Conservation (phyloP, 2,888 invertebrate species). For the Biston betularia region DNA sequence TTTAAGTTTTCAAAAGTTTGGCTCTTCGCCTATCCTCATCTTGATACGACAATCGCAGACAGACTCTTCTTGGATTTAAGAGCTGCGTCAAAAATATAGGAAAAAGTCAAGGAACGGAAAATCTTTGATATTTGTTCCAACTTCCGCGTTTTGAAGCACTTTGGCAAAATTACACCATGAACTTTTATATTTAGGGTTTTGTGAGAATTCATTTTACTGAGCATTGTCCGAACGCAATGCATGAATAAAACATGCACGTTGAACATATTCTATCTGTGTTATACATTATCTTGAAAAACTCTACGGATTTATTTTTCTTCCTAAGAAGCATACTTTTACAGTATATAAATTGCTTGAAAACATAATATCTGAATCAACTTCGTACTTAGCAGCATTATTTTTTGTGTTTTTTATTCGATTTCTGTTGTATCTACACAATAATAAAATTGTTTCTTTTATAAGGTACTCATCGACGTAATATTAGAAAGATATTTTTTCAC, state of each 20-base stretch:
- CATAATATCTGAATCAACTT: too few species aligned
- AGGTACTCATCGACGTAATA: too few species aligned
- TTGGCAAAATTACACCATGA: conserved; percentile 16
- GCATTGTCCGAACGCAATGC: neutral
- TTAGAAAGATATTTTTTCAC: too few species aligned
- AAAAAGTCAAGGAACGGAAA: conserved; percentile 27
- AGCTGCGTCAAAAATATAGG: conserved; percentile 33
- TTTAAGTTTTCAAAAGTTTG: neutral
- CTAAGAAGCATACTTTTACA: too few species aligned
- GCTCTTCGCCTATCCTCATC: conserved; percentile 31
- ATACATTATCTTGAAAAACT: neutral
- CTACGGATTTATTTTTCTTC: too few species aligned
- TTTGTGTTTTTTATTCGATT: too few species aligned
- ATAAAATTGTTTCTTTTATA: too few species aligned
- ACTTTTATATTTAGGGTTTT: conserved; percentile 14
- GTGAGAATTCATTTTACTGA: conserved; percentile 6
- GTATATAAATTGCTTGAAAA: too few species aligned
- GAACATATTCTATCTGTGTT: neutral
- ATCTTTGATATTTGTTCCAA: conserved; percentile 26
- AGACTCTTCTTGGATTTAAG: conserved; percentile 31
- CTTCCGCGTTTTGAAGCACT: conserved; percentile 24
- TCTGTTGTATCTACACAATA: too few species aligned
- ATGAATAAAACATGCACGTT: conserved; percentile 18
- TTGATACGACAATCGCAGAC: conserved; percentile 33
- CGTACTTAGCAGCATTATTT: too few species aligned